phyloP scores from a whole-genome alignment of 2,888 invertebrate species.

The Agriopis leucophaearia region DNA sequence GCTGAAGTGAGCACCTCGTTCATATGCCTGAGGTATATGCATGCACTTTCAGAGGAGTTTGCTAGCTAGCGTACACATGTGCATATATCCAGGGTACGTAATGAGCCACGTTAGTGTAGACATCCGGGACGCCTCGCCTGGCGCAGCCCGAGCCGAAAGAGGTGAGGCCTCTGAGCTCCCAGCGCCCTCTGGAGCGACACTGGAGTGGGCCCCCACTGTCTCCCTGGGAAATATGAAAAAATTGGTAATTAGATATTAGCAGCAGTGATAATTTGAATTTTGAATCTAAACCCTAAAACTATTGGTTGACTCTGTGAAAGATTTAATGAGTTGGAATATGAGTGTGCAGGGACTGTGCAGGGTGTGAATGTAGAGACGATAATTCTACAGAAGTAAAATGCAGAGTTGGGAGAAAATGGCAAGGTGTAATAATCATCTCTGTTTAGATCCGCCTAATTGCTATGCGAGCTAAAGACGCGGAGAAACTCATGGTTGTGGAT shows the following conservation, averaged over 20 bases:
- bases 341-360: too few species aligned
- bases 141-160: conserved; percentile 97
- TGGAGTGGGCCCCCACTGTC: conserved; percentile 97
- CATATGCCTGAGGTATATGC: too few species aligned
- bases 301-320: too few species aligned
- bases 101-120: conserved; percentile 93
- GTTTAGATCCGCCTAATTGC: too few species aligned
- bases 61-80: conserved; percentile 61
- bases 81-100: conserved; percentile 93
- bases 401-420: too few species aligned
- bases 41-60: not conserved
- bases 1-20: too few species aligned
- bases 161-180: conserved; percentile 95
- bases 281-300: not conserved
- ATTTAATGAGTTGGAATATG: too few species aligned
- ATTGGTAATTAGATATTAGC: not conserved
- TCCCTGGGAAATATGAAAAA: conserved; percentile 86
- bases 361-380: too few species aligned
- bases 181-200: conserved; percentile 93
- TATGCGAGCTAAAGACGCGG: too few species aligned
- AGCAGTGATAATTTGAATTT: not conserved
- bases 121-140: conserved; percentile 94
- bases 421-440: too few species aligned
- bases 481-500: too few species aligned
- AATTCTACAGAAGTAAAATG: too few species aligned